Conservation (phyloP, 2,797 vertebrate genomes). For the Onychomys torridus region DNA sequence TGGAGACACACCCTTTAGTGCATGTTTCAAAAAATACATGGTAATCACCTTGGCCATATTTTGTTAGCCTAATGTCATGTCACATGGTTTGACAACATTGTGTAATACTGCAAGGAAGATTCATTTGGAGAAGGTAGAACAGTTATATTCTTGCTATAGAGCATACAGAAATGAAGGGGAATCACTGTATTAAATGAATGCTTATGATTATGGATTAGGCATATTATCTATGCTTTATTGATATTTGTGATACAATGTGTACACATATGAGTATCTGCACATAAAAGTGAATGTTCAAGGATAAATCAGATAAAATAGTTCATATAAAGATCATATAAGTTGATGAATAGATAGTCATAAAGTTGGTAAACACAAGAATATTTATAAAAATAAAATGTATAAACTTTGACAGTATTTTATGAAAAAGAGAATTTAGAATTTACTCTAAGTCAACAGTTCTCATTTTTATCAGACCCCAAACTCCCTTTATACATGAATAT, state of each 20-base stretch:
- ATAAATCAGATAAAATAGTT: not conserved
- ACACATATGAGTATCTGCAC: not conserved
- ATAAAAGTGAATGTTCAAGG: constrained; percentile 10
- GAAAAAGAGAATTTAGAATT: constrained; percentile 3
- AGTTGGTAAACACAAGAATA: not conserved
- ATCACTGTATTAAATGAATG: not conserved
- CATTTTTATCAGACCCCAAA: not conserved
- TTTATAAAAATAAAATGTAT: not conserved
- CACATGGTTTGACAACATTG: not conserved
- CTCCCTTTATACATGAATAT: not conserved
- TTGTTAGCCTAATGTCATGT: constrained; percentile 27
- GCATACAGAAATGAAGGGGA: not conserved
- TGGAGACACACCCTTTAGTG: not conserved
- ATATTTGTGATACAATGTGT: not conserved
- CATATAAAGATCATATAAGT: not conserved
- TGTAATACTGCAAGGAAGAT: not conserved
- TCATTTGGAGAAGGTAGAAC: not conserved
- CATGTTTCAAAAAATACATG: not conserved
- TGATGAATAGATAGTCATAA: not conserved
- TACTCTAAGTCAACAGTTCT: not conserved
- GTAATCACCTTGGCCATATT: not conserved
- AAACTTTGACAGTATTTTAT: constrained; percentile 1
- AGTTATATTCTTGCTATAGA: not conserved
- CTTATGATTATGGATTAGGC: not conserved
- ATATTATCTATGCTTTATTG: not conserved